Evolutionary conservation across 2,113 vertebrate genomes (phyloP), one percentile per base, ranked within the genome.

Genomic region (Piaya cayana): DNA sequence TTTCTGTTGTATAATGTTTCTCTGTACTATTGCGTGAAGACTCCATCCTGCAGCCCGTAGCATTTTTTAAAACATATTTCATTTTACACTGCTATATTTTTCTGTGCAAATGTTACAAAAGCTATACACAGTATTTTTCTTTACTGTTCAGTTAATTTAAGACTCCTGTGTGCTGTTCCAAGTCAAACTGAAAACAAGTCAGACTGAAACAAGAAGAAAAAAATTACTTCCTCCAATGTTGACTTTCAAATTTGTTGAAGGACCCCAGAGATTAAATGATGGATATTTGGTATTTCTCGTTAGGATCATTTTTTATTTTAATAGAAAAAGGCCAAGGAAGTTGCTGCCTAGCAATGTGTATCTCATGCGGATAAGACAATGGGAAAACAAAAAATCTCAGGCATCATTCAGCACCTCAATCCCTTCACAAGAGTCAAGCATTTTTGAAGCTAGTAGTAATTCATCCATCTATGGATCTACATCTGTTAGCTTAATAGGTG

Each of bases 201-300:
- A 88, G 91, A 84, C 77, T 83, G 96, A 97, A 97, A 94, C 87
- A 92, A 97, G 96, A 37, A 78, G 90, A 92, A 97, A 96, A 96
- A 95, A 89, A 75, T 94, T 96, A 76, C 75, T 56, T 96, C 55
- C 69, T 95, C 92, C 83, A 85, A 63, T 96, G 92, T 53, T 96
- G 95, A 96, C 91, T 98, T 97, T 97, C 95, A 98, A 97, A 97
- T 97, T 96, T 96, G 87, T 88, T 88, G 91, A 96, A 94, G 58
- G 69, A 74, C 95, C 90, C 96, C 82, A 91, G 96, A 97, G 96
- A 97, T 93, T 96, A 95, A 93, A 96, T 12, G 15, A 91, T 92
- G 63, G 87, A 94, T 95, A 83, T 81, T 94, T 91, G 84, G 72
- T 93, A 79, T 96, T 82, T 96, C 93, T 92, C 94, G 71, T 92